A percentile compares a stretch with the other conserved stretches of the same genome.
These are phyloP conservation scores for Lagocephalus sceleratus DNA, from an alignment of 2,797 vertebrate genomes.

Conservation along the genomic window DNA sequence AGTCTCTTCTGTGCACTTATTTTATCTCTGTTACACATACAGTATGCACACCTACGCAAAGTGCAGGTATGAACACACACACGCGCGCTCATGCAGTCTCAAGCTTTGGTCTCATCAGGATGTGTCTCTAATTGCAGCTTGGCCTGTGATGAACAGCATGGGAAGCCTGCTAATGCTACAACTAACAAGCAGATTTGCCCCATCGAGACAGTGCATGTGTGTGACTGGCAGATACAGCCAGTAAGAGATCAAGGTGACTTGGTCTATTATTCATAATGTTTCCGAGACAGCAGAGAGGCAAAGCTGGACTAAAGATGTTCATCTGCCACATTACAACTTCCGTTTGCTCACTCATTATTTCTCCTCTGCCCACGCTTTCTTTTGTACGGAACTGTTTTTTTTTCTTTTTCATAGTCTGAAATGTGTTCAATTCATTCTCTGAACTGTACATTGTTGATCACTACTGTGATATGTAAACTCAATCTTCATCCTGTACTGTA, in stretches of 20 bases:
- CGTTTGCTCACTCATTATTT: no score
- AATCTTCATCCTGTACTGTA: no score
- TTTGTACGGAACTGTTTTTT: no score
- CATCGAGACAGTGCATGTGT: constrained; percentile 3
- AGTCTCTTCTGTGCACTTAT: constrained; percentile 35
- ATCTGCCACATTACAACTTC: no score
- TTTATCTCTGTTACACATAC: constrained; percentile 37
- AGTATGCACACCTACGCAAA: constrained; percentile 31
- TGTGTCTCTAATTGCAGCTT: constrained; percentile 51
- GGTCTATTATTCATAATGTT: constrained; percentile 24
- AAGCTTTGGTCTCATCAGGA: constrained; percentile 48
- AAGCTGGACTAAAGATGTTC: constrained; percentile 1
- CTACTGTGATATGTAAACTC: no score
- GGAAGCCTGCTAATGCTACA: constrained; percentile 25
- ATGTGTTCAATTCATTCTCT: no score
- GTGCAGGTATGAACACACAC: constrained; percentile 18
- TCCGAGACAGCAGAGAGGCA: constrained; percentile 11
- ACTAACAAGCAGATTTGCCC: constrained; percentile 25
- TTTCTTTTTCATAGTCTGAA: no score
- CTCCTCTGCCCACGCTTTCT: no score
- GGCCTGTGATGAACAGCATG: constrained; percentile 33
- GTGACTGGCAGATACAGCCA: constrained; percentile 9
- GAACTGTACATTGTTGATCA: no score
- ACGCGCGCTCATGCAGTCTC: constrained; percentile 8
- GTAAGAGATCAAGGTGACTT: constrained; percentile 4